These are phyloP conservation scores for Sinocyclocheilus maitianheensis DNA, from an alignment of 2,113 vertebrate species.

Conservation along the genomic window DNA sequence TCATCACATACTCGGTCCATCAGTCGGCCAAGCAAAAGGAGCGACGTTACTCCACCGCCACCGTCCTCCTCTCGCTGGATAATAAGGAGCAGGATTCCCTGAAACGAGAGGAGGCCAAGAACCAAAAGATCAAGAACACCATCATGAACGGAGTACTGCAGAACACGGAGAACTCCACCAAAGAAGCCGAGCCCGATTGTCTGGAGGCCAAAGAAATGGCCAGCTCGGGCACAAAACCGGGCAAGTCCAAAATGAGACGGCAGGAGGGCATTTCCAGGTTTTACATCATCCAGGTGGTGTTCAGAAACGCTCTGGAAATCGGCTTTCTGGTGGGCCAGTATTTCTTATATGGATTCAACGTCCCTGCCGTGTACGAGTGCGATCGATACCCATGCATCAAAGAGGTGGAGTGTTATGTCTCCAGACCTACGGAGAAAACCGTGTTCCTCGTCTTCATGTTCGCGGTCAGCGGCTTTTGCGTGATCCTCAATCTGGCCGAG, in stretches of 20 bases:
- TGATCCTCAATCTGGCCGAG: constrained; percentile 96
- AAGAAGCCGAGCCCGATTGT: constrained; percentile 94
- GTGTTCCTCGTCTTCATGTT: constrained; percentile 99
- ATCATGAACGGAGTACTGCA: constrained; percentile 97
- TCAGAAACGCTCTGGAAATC: constrained; percentile 98
- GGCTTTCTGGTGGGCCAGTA: constrained; percentile 98
- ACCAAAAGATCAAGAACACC: constrained; percentile 94
- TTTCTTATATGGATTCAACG: constrained; percentile 98
- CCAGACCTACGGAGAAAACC: constrained; percentile 98
- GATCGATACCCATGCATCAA: constrained; percentile 99
- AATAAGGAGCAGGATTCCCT: constrained; percentile 92
- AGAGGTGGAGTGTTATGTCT: constrained; percentile 98
- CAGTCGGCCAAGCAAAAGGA: constrained; percentile 98
- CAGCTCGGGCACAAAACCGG: constrained; percentile 87
- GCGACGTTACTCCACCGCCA: constrained; percentile 93
- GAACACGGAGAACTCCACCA: constrained; percentile 96
- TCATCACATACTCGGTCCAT: constrained; percentile 98
- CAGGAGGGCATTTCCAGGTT: constrained; percentile 99
- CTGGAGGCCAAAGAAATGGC: constrained; percentile 95
- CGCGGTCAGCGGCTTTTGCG: constrained; percentile 97
- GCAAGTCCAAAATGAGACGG: constrained; percentile 94
- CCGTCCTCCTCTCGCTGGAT: constrained; percentile 92
- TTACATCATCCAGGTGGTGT: constrained; percentile 99
- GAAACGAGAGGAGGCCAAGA: constrained; percentile 90
- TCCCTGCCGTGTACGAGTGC: constrained; percentile 96